Evolutionary conservation across 2,113 vertebrate genomes (phyloP).

Genomic region (Alligator sinensis): DNA sequence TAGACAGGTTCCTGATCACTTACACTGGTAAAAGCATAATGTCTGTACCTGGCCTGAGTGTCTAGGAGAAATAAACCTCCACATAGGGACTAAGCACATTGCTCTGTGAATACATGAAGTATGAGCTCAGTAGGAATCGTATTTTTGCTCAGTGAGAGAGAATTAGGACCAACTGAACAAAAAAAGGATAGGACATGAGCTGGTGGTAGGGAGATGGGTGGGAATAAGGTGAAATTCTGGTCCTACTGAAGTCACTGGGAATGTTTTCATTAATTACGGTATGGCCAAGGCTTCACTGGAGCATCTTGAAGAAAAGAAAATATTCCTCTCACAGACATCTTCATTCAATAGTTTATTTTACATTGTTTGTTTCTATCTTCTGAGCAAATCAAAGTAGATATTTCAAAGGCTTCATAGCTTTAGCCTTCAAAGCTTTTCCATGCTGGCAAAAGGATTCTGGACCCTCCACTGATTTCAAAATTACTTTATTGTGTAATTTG

Average conservation of each 20-base stretch:
- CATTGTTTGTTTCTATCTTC: conserved; percentile 10
- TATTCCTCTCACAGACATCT: background rate
- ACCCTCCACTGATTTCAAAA: conserved; percentile 64
- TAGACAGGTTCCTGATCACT: too few relatives aligned
- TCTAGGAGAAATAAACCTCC: background rate
- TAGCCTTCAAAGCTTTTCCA: conserved; percentile 41
- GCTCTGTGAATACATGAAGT: background rate
- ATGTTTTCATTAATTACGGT: background rate
- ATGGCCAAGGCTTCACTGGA: background rate
- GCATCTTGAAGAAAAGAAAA: background rate
- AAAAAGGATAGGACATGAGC: background rate
- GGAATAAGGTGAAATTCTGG: background rate
- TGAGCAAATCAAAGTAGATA: conserved; percentile 38
- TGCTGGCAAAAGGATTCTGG: conserved; percentile 45
- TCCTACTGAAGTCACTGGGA: background rate
- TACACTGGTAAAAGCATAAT: too few relatives aligned
- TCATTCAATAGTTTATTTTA: background rate
- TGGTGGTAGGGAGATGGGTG: background rate
- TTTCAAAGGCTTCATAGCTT: conserved; percentile 39
- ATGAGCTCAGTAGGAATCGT: background rate
- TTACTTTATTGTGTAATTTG: conserved; percentile 73
- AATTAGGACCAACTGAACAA: background rate
- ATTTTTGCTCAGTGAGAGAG: background rate
- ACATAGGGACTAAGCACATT: background rate
- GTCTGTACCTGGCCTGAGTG: too few relatives aligned